A percentile compares a stretch with the other conserved stretches of the same genome.
These are phyloP conservation scores for Hoplodrina blanda DNA, from an alignment of 2,888 invertebrate species.

Conservation along the genomic window DNA sequence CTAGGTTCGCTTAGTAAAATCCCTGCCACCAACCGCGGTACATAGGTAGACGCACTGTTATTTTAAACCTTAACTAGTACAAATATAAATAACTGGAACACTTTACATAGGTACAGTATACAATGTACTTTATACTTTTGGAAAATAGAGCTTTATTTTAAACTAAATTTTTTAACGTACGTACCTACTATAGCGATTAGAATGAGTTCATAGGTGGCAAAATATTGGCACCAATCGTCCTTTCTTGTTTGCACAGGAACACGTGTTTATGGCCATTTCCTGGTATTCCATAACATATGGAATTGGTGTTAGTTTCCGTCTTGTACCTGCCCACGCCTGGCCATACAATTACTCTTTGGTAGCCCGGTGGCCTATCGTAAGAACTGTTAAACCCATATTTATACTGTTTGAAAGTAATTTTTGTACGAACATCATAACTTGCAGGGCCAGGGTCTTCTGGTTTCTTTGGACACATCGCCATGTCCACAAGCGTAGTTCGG, in stretches of 20 bases:
- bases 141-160: neutral
- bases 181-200: conserved; percentile 57
- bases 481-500: conserved; percentile 86
- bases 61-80: too few relatives aligned
- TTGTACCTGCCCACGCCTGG: conserved; percentile 84
- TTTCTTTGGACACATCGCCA: conserved; percentile 85
- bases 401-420: conserved; percentile 72
- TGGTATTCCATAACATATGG: conserved; percentile 46
- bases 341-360: conserved; percentile 80
- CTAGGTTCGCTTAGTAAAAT: too few relatives aligned
- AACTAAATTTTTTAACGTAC: conserved; percentile 22
- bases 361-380: conserved; percentile 81
- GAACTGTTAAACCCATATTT: conserved; percentile 81
- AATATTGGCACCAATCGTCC: conserved; percentile 81
- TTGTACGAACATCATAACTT: conserved; percentile 75
- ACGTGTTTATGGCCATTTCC: conserved; percentile 83
- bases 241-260: conserved; percentile 77
- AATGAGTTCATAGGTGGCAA: conserved; percentile 82
- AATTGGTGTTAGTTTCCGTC: conserved; percentile 62
- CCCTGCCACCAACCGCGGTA: too few relatives aligned
- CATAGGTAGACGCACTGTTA: too few relatives aligned
- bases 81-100: too few relatives aligned
- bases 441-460: conserved; percentile 89
- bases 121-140: too few relatives aligned
- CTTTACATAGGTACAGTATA: too few relatives aligned